Percentiles rank a stretch among this genome's conserved stretches.
These are phyloP conservation scores for Aulostomus chinensis DNA, from an alignment of 2,797 vertebrate species.

Conservation along the genomic window DNA sequence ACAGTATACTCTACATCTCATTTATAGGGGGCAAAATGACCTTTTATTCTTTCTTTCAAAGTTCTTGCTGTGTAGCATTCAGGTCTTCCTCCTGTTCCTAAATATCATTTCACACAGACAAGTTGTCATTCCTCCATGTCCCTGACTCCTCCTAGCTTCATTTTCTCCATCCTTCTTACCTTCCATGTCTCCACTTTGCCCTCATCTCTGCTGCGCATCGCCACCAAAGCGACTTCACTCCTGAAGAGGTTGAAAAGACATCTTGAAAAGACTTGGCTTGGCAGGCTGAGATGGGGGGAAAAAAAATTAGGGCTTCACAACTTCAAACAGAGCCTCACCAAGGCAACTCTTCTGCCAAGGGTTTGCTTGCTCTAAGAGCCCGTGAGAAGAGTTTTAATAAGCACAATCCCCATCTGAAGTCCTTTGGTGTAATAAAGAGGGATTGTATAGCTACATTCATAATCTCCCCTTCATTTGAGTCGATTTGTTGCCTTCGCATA, in stretches of 20 bases:
- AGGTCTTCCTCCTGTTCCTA: not conserved
- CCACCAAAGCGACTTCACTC: constrained; percentile 22
- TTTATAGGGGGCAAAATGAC: too few relatives aligned
- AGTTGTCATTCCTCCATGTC: too few relatives aligned
- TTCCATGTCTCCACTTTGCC: constrained; percentile 9
- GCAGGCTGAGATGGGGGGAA: constrained; percentile 53
- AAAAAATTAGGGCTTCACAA: constrained; percentile 68
- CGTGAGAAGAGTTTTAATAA: constrained; percentile 58
- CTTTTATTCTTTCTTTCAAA: too few relatives aligned
- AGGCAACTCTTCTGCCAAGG: constrained; percentile 56
- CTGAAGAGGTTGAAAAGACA: constrained; percentile 46
- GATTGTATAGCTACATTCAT: constrained; percentile 25
- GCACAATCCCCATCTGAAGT: constrained; percentile 25
- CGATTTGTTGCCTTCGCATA: constrained; percentile 20
- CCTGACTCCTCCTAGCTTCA: not conserved
- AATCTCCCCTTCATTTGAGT: constrained; percentile 40
- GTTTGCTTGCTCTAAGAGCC: constrained; percentile 38
- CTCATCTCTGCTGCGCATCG: constrained; percentile 21
- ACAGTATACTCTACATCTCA: too few relatives aligned
- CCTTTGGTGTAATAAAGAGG: constrained; percentile 31
- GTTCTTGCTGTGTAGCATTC: not conserved
- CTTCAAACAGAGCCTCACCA: constrained; percentile 66
- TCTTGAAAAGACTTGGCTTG: constrained; percentile 57
- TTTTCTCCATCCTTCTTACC: not conserved
- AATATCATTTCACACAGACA: not conserved